Conservation (phyloP, 2,888 invertebrate species). For the Oscheius onirici region DNA sequence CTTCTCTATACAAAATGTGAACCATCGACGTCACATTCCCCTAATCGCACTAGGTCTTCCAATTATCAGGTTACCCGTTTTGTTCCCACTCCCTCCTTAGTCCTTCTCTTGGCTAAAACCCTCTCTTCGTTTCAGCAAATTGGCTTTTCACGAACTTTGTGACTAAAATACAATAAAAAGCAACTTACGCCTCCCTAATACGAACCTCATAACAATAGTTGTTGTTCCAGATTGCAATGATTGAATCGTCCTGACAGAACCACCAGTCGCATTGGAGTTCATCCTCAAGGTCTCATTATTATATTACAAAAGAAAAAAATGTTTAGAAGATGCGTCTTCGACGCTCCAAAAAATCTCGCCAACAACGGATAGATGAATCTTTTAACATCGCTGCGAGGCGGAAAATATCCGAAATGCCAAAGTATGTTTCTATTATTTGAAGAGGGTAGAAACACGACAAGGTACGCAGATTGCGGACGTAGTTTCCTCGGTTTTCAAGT, state of each 20-base stretch:
- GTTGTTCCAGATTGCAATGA: background rate
- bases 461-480: too few relatives aligned
- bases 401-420: constrained; percentile 38
- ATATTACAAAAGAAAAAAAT: background rate
- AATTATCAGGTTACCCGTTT: constrained; percentile 33
- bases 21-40: background rate
- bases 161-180: background rate
- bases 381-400: constrained; percentile 49
- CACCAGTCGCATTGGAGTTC: constrained; percentile 33
- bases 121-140: background rate
- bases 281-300: constrained; percentile 25
- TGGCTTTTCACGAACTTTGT: background rate
- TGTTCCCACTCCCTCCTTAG: constrained; percentile 21
- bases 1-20: background rate
- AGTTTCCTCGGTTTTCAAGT: too few relatives aligned
- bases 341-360: constrained; percentile 54
- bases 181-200: too few relatives aligned
- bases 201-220: too few relatives aligned
- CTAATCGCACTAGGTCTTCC: constrained; percentile 16
- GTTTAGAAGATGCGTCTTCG: constrained; percentile 53
- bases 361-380: constrained; percentile 54
- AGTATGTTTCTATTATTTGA: constrained; percentile 2
- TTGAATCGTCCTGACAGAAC: constrained; percentile 14
- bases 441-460: too few relatives aligned
- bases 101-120: constrained; percentile 5